Evolutionary conservation across 2,888 invertebrate genomes (phyloP), one percentile per base, ranked within the genome.

Genomic region (Trichopria drosophilae): DNA sequence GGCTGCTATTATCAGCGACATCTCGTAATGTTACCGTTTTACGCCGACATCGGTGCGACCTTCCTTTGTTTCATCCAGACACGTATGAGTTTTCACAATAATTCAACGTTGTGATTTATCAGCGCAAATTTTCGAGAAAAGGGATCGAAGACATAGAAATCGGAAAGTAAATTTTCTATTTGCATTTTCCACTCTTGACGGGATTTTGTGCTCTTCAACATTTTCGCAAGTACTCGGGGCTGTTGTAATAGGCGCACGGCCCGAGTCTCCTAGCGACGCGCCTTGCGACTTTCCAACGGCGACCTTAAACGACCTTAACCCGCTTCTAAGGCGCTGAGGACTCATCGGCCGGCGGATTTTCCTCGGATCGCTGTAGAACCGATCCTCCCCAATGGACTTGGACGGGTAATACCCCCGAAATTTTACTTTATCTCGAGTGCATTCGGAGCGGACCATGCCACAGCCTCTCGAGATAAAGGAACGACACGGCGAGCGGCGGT

Each of bases 271-370:
- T n/a, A n/a, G n/a, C n/a, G n/a, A n/a, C n/a, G n/a, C n/a, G 49
- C 41, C 46, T 47, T 50, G 56, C 53, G 48, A 59, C 58, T 59
- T 59, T 59, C 58, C 58, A 59, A 54, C 54, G 54, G 54, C 56
- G 56, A 59, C 58, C 58, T 59, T 59, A 59, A 59, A 59, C 58
- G 58, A 56, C 58, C 58, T 59, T 59, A 59, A 56, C 58, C 58
- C 58, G 48, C 46, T 58, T 49, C 53, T 46, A 31, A 32, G 32
- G 45, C 42, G 32, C 47, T 56, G 44, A 24, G 29, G 51, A 39
- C 43, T 51, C 53, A 40, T 37, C 44, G 29, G 44, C 35, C 47
- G 40, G 40, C 26, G 31, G 37, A 31, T 48, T 52, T 54, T 54
- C 40, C 48, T 54, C 47, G 26, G n/a, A n/a, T n/a, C n/a, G n/a